A percentile compares a stretch with the other conserved stretches of the same genome.
Conservation (phyloP, 2,888 invertebrate species). For the Metellina segmentata region DNA sequence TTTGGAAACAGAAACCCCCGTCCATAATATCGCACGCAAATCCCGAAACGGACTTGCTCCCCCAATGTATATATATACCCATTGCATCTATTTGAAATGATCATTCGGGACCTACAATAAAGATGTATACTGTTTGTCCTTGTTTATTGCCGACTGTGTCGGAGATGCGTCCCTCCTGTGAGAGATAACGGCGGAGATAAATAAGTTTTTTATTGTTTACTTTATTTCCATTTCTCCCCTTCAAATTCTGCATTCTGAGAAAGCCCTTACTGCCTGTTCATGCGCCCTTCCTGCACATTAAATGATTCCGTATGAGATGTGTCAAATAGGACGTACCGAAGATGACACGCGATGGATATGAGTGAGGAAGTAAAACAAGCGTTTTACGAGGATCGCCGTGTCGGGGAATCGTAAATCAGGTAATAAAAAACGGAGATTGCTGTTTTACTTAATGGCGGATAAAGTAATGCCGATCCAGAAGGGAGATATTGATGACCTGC, state of each 20-base stretch:
- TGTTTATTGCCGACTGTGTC: slow-evolving; percentile 28
- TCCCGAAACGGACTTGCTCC: slow-evolving; percentile 5
- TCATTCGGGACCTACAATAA: slow-evolving; percentile 18
- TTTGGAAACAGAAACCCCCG: background rate
- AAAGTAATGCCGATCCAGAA: slow-evolving; percentile 1
- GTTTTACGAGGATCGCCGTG: slow-evolving; percentile 52
- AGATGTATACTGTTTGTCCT: slow-evolving; percentile 1
- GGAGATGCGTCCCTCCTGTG: slow-evolving; percentile 6
- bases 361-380: slow-evolving; percentile 44
- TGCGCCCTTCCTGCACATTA: slow-evolving; percentile 33
- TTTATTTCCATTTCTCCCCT: background rate
- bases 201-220: slow-evolving; percentile 26
- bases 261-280: slow-evolving; percentile 49
- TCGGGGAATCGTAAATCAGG: slow-evolving; percentile 54
- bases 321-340: slow-evolving; percentile 43
- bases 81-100: slow-evolving; percentile 15
- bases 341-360: slow-evolving; percentile 35
- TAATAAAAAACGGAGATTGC: slow-evolving; percentile 43
- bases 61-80: background rate
- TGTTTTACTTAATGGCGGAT: slow-evolving; percentile 55
- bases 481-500: background rate
- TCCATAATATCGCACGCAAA: slow-evolving; percentile 41
- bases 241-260: background rate
- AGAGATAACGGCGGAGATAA: slow-evolving; percentile 31
- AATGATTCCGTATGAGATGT: slow-evolving; percentile 43